These are phyloP conservation scores for Mesodorylaimus sp. DNA, from an alignment of 2,888 invertebrate genomes.

Conservation along the genomic window DNA sequence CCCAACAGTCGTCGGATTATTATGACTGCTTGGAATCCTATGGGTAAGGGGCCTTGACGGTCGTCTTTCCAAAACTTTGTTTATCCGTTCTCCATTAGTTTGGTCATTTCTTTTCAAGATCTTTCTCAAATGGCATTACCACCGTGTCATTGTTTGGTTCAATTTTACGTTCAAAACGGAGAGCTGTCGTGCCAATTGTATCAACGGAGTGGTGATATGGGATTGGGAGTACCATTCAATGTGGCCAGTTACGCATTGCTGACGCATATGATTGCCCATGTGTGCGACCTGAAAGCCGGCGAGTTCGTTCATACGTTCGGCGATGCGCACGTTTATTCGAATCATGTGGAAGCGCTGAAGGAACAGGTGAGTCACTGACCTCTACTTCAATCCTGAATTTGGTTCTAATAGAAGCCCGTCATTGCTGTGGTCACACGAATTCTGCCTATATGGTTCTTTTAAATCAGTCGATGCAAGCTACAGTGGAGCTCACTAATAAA, in stretches of 20 bases:
- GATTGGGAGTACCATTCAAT: slow-evolving; percentile 89
- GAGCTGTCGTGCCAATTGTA: slow-evolving; percentile 78
- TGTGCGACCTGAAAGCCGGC: slow-evolving; percentile 72
- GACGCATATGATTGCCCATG: slow-evolving; percentile 84
- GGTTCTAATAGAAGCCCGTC: too few species aligned
- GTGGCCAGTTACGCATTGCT: slow-evolving; percentile 86
- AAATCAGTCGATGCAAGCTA: too few species aligned
- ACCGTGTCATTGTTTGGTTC: slow-evolving; percentile 82
- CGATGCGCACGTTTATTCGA: slow-evolving; percentile 80
- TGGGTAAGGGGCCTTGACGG: slow-evolving; percentile 28
- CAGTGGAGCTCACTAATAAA: too few species aligned
- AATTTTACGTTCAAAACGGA: slow-evolving; percentile 66
- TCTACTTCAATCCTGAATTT: too few species aligned
- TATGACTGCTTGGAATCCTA: slow-evolving; percentile 85
- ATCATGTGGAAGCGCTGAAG: slow-evolving; percentile 63
- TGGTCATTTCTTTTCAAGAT: too few species aligned
- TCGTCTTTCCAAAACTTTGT: slow-evolving; percentile 6
- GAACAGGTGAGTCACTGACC: slow-evolving; percentile 48
- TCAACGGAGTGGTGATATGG: slow-evolving; percentile 88
- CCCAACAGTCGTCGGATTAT: slow-evolving; percentile 74
- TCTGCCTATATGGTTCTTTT: too few species aligned
- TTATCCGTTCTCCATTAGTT: slow-evolving; percentile 3
- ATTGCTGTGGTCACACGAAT: too few species aligned
- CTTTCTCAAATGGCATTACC: slow-evolving; percentile 79
- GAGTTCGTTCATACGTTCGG: slow-evolving; percentile 86